These are phyloP conservation scores for Trachops cirrhosus DNA, from an alignment of 2,797 vertebrate genomes.

Conservation along the genomic window DNA sequence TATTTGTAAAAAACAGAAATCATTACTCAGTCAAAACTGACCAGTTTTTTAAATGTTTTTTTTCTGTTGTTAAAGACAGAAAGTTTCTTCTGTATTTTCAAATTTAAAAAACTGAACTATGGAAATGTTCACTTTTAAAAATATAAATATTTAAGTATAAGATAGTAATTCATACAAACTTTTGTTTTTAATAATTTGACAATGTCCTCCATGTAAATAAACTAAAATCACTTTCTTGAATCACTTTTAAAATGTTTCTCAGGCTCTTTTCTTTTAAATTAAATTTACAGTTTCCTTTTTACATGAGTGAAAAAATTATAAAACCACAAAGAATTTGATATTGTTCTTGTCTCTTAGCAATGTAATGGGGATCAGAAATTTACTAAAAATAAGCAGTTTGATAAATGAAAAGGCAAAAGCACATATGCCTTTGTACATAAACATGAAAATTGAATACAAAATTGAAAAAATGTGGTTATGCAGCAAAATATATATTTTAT, in stretches of 20 bases:
- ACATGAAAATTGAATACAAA: background rate
- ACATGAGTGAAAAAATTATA: background rate
- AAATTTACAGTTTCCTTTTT: background rate
- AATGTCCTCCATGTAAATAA: background rate
- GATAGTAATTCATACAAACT: background rate
- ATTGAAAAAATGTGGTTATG: background rate
- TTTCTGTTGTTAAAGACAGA: background rate
- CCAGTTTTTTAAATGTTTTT: background rate
- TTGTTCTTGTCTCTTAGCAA: background rate
- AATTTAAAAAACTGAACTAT: background rate
- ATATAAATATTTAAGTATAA: background rate
- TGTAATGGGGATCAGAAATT: background rate
- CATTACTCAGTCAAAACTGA: background rate
- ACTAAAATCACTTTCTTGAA: background rate
- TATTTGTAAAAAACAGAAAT: background rate
- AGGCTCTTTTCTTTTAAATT: background rate
- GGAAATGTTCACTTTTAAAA: background rate
- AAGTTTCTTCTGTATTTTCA: background rate
- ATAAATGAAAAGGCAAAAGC: slow-evolving; percentile 42
- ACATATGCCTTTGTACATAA: background rate
- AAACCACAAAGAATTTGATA: background rate
- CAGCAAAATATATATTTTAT: background rate
- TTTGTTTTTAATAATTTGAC: background rate
- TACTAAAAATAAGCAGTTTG: background rate
- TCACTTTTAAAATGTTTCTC: background rate